Percentiles rank a stretch among this genome's conserved stretches.
Conservation (phyloP, 2,797 vertebrate species). For the Chloroceryle inda region DNA sequence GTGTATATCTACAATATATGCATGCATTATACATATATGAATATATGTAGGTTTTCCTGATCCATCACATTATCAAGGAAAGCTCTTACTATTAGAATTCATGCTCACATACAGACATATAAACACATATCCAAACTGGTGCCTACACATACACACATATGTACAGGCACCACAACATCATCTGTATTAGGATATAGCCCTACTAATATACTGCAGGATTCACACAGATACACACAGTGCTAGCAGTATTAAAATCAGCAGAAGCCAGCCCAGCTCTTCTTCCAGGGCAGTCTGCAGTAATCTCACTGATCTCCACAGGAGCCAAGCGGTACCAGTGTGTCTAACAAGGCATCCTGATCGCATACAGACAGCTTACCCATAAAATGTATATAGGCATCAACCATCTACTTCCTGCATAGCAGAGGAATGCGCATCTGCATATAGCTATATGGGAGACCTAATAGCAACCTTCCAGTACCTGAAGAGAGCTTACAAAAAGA, state of each 20-base stretch:
- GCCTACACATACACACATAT: not conserved
- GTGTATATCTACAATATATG: not conserved
- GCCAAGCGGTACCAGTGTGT: not conserved
- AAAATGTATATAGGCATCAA: not conserved
- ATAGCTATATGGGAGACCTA: not conserved
- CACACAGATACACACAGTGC: not conserved
- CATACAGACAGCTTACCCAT: not conserved
- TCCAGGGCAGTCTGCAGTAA: not conserved
- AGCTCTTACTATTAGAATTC: not conserved
- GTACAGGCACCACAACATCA: not conserved
- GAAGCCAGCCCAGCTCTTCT: not conserved
- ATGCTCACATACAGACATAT: not conserved
- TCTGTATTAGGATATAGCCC: not conserved
- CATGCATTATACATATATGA: not conserved
- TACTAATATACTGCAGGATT: not conserved
- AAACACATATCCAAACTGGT: not conserved
- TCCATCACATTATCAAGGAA: not conserved
- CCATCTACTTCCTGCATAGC: not conserved
- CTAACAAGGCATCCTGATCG: not conserved
- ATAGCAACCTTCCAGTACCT: too few species aligned
- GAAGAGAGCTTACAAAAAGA: too few species aligned
- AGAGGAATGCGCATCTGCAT: conserved; percentile 23
- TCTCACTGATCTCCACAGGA: not conserved
- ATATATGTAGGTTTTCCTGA: not conserved
- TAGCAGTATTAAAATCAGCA: not conserved